These are phyloP conservation scores for Drosophila santomea DNA, from an alignment of 1,140 invertebrate genomes.

Conservation along the genomic window DNA sequence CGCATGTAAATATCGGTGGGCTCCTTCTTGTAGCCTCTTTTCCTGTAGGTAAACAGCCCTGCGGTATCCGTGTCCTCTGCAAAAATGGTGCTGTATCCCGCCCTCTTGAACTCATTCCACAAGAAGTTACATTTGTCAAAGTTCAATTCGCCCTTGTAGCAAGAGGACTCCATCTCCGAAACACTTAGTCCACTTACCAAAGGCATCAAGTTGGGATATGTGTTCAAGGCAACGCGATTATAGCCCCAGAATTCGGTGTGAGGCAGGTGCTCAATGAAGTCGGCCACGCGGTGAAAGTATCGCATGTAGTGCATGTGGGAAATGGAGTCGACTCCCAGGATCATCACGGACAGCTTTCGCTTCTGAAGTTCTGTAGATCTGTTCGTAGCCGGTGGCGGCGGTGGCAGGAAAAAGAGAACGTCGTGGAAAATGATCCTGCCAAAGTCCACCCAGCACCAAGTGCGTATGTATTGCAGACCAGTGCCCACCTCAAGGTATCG, in stretches of 20 bases:
- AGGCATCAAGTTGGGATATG: constrained; percentile 15
- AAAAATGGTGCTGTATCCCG: constrained; percentile 2
- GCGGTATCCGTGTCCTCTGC: constrained; percentile 8
- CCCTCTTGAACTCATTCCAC: constrained; percentile 17
- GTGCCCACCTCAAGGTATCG: constrained; percentile 4
- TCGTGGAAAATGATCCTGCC: constrained; percentile 10
- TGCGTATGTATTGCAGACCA: constrained; percentile 8
- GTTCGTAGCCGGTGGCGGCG: not conserved
- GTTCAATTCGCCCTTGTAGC: not conserved
- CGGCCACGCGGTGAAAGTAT: constrained; percentile 10
- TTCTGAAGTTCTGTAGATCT: too few relatives aligned
- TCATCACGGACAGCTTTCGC: constrained; percentile 9
- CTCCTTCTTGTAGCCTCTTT: not conserved
- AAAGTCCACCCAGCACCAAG: constrained; percentile 17
- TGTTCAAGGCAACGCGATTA: constrained; percentile 9
- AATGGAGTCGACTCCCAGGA: constrained; percentile 15
- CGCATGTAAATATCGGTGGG: constrained; percentile 19
- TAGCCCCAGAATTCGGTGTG: constrained; percentile 34
- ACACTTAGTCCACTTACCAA: not conserved
- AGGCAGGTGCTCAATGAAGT: not conserved
- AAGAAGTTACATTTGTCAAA: constrained; percentile 17
- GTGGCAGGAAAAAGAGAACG: constrained; percentile 11
- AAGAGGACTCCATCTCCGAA: not conserved
- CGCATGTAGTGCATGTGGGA: constrained; percentile 29
- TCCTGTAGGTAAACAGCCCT: constrained; percentile 1